Evolutionary conservation across 2,888 invertebrate species (phyloP), one percentile per base, ranked within the genome.

Genomic region (Muschampia plurimacula): DNA sequence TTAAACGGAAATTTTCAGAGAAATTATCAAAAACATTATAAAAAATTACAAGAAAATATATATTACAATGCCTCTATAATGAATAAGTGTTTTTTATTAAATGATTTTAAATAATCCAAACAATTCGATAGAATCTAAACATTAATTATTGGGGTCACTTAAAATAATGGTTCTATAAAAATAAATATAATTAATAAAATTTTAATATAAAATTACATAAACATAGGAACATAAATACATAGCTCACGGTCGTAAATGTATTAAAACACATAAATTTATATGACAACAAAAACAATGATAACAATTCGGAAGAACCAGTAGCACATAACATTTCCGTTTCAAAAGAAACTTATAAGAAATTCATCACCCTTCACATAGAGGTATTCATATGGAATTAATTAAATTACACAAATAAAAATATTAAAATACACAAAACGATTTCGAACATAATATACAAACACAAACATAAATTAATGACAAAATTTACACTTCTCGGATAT

Each of bases 401-500:
- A 36, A 41, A 41, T 5, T 36, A 36, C 4, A 36, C 15, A 72
- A 63, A 67, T 73, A 52, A 15, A 52, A 57, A 13, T n/a, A n/a
- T 28, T 57, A 57, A 52, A 70, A 67, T 66, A 76, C 68, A 76
- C 65, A 68, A 63, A 73, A 73, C 10, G 57, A 68, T 67, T 75
- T 63, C n/a, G 44, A 63, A 70, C 28, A 66, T 60, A 76, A 76
- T 76, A 77, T 78, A 78, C 74, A 78, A 44, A 76, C 72, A 72
- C 39, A 69, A 64, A 64, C n/a, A 44, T 12, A 41, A 62, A 36
- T 64, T 72, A 36, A 72, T 73, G 71, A 76, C 74, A 77, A 78
- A 81, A 82, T 86, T 82, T 87, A 89, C 85, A 88, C 78, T 80
- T 82, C 79, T 81, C 72, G 87, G 88, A 89, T 90, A 90, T 90